These are phyloP conservation scores for Andrena fulva DNA, from an alignment of 2,888 invertebrate species.

Conservation along the genomic window DNA sequence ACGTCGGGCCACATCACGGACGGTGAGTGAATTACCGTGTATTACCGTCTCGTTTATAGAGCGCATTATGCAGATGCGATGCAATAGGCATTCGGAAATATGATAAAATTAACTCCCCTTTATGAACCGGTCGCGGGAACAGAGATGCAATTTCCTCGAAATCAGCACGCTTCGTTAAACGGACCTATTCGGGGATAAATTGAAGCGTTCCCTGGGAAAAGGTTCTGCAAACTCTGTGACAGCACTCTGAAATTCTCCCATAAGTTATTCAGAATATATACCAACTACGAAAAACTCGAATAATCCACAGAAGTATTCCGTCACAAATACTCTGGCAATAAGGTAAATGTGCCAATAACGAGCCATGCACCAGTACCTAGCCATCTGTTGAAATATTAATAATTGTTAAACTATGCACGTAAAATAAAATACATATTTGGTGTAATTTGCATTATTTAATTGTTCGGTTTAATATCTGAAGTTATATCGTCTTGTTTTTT, in stretches of 20 bases:
- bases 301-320: no score
- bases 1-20: slow-evolving; percentile 94
- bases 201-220: slow-evolving; percentile 37
- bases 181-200: slow-evolving; percentile 50
- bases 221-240: neutral
- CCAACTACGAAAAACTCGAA: no score
- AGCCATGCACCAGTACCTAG: no score
- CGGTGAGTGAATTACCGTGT: slow-evolving; percentile 85
- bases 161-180: slow-evolving; percentile 57
- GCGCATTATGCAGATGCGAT: slow-evolving; percentile 61
- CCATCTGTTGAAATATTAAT: no score
- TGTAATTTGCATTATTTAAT: no score
- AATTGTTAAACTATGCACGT: no score
- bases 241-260: slow-evolving; percentile 12
- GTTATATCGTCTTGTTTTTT: no score
- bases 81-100: slow-evolving; percentile 69
- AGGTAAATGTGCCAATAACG: no score
- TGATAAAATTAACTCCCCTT: slow-evolving; percentile 67
- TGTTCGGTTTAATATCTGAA: no score
- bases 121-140: slow-evolving; percentile 30
- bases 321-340: no score
- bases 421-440: no score
- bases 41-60: slow-evolving; percentile 68
- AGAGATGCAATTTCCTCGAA: slow-evolving; percentile 55
- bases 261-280: slow-evolving; percentile 2